Evolutionary conservation across 2,888 invertebrate species (phyloP), one percentile per base, ranked within the genome.

Genomic region (Meteorus colon): DNA sequence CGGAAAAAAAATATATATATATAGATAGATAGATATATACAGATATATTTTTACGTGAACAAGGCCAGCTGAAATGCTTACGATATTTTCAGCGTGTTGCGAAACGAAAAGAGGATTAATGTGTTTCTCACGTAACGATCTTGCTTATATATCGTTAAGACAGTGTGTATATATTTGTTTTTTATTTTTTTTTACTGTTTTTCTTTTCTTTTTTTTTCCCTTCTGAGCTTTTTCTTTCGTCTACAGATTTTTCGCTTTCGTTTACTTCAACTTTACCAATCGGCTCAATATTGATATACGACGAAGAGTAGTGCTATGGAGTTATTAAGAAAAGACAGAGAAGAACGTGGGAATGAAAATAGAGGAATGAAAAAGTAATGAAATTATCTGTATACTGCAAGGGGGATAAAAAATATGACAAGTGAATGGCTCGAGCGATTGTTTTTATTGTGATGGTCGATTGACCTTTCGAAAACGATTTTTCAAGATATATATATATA

Each of bases 61-160:
- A 41, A 65, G 12, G 67, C 75, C 77, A 55, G 55, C 71, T 75
- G 70, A 80, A 77, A 80, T 77, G 74, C 70, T 76, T 73, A 51
- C 71, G 72, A 78, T 76, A 80, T 82, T 80, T 81, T 81, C 77
- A 78, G 62, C 74, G 74, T 55, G 55, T 77, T 69, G 79, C 75
- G 77, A 73, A 76, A 76, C 74, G 79, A 79, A 80, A 78, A 75
- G 77, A 75, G 79, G 80, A 81, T 82, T 82, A 82, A 80, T 81
- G 80, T 77, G 74, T 76, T 73, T 78, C 71, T 77, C 77, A 68
- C 76, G 78, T 76, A 77, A 67, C 68, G 24, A 62, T 72, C 62
- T 60, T 73, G 71, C 76, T 60, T 77, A 75, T 67, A 37, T 72
- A 62, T 41, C 72, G 63, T 63, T 55, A 16, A 55, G 55, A 69